Evolutionary conservation across 2,888 invertebrate genomes (phyloP).

Genomic region (Nomada fucata): DNA sequence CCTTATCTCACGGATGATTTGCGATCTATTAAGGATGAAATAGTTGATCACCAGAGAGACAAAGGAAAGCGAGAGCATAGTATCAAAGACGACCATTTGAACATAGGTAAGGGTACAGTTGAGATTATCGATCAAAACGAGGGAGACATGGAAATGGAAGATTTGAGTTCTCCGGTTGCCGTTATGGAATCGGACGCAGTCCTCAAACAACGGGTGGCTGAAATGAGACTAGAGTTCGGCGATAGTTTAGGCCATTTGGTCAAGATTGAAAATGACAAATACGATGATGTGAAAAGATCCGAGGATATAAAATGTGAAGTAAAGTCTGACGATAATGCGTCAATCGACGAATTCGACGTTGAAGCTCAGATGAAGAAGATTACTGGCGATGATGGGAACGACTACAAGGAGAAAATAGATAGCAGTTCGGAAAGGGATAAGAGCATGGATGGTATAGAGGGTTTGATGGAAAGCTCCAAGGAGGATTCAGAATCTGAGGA

Average conservation of each 20-base stretch:
- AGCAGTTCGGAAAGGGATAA: conserved; percentile 77
- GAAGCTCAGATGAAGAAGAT: conserved; percentile 83
- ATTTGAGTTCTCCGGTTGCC: conserved; percentile 82
- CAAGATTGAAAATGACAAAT: conserved; percentile 72
- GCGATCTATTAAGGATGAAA: conserved; percentile 35
- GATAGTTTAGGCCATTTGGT: conserved; percentile 73
- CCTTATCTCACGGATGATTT: conserved; percentile 47
- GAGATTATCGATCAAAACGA: conserved; percentile 82
- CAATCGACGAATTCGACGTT: conserved; percentile 82
- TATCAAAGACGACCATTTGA: conserved; percentile 22
- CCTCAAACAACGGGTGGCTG: conserved; percentile 84
- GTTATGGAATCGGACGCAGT: conserved; percentile 84
- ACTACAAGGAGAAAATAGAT: conserved; percentile 81
- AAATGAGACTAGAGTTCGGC: conserved; percentile 84
- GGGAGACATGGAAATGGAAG: conserved; percentile 82
- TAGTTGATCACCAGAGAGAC: conserved; percentile 10
- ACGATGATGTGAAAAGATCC: conserved; percentile 65
- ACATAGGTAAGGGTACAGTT: conserved; percentile 78
- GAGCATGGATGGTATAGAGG: conserved; percentile 82
- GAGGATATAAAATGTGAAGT: conserved; percentile 67
- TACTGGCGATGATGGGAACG: conserved; percentile 82
- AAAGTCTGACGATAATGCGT: conserved; percentile 75
- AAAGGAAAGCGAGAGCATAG: conserved; percentile 30
- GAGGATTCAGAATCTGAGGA: conserved; percentile 81
- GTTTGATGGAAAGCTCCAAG: conserved; percentile 82